Base-by-base conservation (phyloP, 2,797 vertebrate genomes). In the Melanitta fusca region DNA sequence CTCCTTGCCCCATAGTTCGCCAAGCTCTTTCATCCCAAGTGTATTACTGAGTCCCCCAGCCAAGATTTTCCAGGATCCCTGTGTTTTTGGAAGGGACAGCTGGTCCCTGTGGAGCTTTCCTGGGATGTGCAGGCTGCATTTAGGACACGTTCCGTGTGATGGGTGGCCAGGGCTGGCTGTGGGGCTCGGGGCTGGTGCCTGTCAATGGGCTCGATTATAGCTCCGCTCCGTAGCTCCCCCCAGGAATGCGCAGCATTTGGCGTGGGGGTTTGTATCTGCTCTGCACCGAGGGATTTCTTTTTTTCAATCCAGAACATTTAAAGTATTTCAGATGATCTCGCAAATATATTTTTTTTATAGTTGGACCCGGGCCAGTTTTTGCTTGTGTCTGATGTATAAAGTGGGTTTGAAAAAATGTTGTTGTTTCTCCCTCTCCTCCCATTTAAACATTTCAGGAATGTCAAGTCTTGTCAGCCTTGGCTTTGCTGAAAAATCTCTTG, bases 361-460 rank as follows among this genome's bases (percentile, higher is more conserved):
- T 60, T 92, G 94, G 86, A 60, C n/a, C 10, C 10, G 3, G 39
- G 70, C 94, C 91, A 77, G 32, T 64, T 95, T 91, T 92, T 94
- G 84, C 65, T 95, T 68, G 72, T 95, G 64, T 92, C 36, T 58
- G 72, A 70, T 93, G 84, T 78, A 54, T 78, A 36, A 94, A 95
- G 93, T 92, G 75, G 79, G 77, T 78, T 95, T 95, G 90, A 94
- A 96, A 96, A 95, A 93, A 95, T 60, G 79, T 77, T 94, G 79
- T 70, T 87, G 73, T 89, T 92, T 95, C 41, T 88, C 66, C 34
- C 11, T 94, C 56, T 91, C 80, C 65, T 71, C 88, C 36, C 61
- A 61, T 93, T 91, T 94, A 93, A 95, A 95, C 75, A 94, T 92
- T 83, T 95, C 72, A 91, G 91, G 94, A 96, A 95, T 96, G 94